Base-by-base conservation (phyloP, 2,888 invertebrate genomes). In the Hipparchia semele region DNA sequence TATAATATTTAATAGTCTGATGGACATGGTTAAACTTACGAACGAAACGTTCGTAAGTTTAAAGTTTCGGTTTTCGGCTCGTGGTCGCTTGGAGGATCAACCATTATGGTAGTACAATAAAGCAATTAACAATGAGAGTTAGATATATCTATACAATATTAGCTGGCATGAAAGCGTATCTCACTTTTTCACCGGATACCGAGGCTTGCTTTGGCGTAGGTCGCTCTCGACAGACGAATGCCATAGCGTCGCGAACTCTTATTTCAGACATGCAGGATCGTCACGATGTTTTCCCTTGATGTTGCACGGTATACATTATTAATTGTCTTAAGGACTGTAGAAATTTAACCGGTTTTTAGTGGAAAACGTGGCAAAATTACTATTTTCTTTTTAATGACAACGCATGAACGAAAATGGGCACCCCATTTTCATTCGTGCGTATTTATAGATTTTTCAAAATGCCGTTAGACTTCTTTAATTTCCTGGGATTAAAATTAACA, bases 251-350 rank as follows among this genome's bases (percentile, higher is more conserved):
- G 59, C 59, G 65, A 65, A 60, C 7, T 58, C 73, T 72, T 70
- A 70, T 75, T 75, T 75, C 75, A 75, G 75, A 75, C 75, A 75
- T 75, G 75, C 75, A 75, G 75, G 73, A 75, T 75, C 70, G 72
- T 73, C 70, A 72, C 64, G 62, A 68, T 68, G 49, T 60, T 60
- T 68, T 68, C 64, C 62, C 4, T 13, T 58, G 23, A 2, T 12
- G 67, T 6, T 49, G 7, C 70, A 62, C 56, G 46, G 39, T 12
- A 70, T 73, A 56, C 60, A 73, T 73, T 73, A 73, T 73, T 73
- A 66, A 73, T 70, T 58, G 60, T 59, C 60, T 68, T 51, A 68
- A 56, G 45, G 39, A 46, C 67, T 58, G 58, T 66, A 53, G 33
- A 65, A 51, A 33, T 65, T 33, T 5, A 54, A n/a, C 12, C 6